Conservation (phyloP, 2,797 vertebrate species). For the Melanotaenia pygmaea region DNA sequence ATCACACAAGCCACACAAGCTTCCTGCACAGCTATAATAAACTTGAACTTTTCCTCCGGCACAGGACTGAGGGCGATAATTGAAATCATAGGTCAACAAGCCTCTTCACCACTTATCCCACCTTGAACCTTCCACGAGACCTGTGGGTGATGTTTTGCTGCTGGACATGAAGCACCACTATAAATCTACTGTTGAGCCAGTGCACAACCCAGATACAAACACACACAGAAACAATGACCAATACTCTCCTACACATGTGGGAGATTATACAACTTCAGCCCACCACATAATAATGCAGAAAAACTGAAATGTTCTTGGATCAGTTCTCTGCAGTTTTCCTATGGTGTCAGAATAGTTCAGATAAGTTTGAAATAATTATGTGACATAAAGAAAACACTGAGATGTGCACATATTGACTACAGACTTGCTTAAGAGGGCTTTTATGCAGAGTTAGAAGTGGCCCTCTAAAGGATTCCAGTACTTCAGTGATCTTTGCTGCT, state of each 20-base stretch:
- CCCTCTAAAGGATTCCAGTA: constrained; percentile 16
- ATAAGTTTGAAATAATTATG: constrained; percentile 10
- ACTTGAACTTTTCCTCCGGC: constrained; percentile 39
- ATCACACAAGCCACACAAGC: not conserved
- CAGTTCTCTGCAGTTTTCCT: not conserved
- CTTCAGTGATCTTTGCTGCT: constrained; percentile 48
- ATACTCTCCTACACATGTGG: constrained; percentile 29
- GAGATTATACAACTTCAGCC: constrained; percentile 45
- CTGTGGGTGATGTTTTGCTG: constrained; percentile 43
- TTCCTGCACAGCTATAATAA: constrained; percentile 31
- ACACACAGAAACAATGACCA: constrained; percentile 38
- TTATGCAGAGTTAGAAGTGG: constrained; percentile 22
- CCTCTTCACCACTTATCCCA: constrained; percentile 46
- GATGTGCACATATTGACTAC: constrained; percentile 30
- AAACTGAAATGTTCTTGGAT: constrained; percentile 23
- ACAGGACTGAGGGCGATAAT: constrained; percentile 35
- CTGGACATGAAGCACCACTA: constrained; percentile 30
- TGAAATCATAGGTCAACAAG: constrained; percentile 60
- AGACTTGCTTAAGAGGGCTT: constrained; percentile 26
- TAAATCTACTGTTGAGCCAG: constrained; percentile 28
- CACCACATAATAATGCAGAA: constrained; percentile 12
- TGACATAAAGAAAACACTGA: not conserved
- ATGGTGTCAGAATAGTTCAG: not conserved
- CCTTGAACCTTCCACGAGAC: constrained; percentile 40
- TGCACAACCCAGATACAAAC: constrained; percentile 33